phyloP scores from a whole-genome alignment of 1,140 invertebrate genomes.

The Copidosoma floridanum region DNA sequence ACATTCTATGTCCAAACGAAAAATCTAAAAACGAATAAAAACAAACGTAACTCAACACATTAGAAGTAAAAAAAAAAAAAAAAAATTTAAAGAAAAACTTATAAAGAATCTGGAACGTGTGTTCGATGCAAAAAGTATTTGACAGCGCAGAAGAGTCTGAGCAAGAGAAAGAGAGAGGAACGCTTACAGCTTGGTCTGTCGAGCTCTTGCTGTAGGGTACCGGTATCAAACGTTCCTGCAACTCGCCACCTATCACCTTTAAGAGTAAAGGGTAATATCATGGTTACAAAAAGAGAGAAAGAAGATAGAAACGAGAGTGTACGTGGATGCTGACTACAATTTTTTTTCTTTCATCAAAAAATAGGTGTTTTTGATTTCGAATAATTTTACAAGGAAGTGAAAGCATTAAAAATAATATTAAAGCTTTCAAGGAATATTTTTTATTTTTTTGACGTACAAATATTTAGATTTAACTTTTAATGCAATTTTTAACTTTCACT shows the following conservation, averaged over 20 bases:
- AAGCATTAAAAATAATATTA: constrained; percentile 1
- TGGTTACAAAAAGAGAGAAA: constrained; percentile 50
- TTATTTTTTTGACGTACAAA: no score
- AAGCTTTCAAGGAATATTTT: no score
- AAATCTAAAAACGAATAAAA: constrained; percentile 19
- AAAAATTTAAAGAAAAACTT: neutral
- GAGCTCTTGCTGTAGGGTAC: constrained; percentile 99
- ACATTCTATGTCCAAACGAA: no score
- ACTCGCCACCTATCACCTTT: constrained; percentile 98
- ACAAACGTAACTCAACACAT: constrained; percentile 15
- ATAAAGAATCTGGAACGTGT: constrained; percentile 12
- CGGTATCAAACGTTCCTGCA: constrained; percentile 98
- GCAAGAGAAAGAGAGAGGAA: constrained; percentile 52
- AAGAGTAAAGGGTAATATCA: constrained; percentile 76
- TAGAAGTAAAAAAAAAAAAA: neutral
- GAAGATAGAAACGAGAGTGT: constrained; percentile 17
- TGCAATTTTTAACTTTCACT: no score
- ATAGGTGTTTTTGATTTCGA: neutral
- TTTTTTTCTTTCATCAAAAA: no score
- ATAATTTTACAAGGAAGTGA: constrained; percentile 13
- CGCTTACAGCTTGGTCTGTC: constrained; percentile 99
- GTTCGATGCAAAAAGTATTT: constrained; percentile 18
- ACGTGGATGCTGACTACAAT: no score
- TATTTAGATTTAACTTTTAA: no score
- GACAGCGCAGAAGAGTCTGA: constrained; percentile 19